A percentile compares a stretch with the other conserved stretches of the same genome.
These are phyloP conservation scores for Platysteira castanea DNA, from an alignment of 2,113 vertebrate genomes.

Conservation along the genomic window DNA sequence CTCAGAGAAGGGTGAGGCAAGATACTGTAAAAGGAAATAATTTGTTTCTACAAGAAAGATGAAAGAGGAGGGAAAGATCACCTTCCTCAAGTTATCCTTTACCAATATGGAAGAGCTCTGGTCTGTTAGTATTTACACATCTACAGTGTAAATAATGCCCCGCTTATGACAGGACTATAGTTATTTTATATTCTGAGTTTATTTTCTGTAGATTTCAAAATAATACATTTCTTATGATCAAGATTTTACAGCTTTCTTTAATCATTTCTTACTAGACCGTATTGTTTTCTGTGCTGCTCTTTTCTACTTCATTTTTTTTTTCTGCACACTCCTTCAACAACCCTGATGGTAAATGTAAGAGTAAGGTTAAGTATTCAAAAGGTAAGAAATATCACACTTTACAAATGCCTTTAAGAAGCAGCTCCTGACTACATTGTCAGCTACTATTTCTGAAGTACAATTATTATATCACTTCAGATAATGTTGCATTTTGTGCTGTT, in stretches of 20 bases:
- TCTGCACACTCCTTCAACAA: neutral
- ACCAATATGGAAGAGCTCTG: neutral
- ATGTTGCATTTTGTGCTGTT: neutral
- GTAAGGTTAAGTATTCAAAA: neutral
- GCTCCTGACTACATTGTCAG: neutral
- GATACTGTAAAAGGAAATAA: neutral
- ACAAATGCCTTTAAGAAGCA: neutral
- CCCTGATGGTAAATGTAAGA: neutral
- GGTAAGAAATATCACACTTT: neutral
- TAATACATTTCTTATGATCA: neutral
- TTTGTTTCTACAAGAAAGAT: neutral
- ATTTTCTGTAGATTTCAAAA: neutral
- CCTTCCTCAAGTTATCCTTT: neutral
- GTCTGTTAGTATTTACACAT: neutral
- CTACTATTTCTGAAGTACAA: conserved; percentile 1
- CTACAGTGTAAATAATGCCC: neutral
- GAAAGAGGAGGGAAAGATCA: neutral
- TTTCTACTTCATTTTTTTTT: neutral
- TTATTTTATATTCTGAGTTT: neutral
- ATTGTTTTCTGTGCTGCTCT: neutral
- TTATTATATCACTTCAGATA: conserved; percentile 12
- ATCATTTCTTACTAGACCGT: neutral
- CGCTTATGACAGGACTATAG: neutral
- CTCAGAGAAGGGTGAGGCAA: neutral
- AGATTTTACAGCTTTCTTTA: neutral